Conservation (phyloP, 2,113 vertebrate genomes). For the Heterocephalus glaber region DNA sequence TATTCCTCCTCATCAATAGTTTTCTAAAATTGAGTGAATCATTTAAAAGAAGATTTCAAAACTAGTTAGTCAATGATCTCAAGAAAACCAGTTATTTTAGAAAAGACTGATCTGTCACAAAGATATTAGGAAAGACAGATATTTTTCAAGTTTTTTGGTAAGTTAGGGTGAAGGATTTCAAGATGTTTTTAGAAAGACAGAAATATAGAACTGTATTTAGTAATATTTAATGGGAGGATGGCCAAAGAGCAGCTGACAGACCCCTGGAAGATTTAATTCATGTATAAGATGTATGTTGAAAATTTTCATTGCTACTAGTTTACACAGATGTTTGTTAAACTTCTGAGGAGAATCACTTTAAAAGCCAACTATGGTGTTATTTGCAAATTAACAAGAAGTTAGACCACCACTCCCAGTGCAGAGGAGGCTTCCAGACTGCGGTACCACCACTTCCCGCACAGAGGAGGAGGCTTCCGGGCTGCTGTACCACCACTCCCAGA, state of each 20-base stretch:
- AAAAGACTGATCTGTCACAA: neutral
- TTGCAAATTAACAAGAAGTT: slow-evolving; percentile 57
- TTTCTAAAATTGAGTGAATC: slow-evolving; percentile 3
- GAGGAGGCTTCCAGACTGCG: too few species aligned
- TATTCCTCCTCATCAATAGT: neutral
- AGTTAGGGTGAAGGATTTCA: neutral
- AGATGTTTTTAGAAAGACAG: slow-evolving; percentile 22
- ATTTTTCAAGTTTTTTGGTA: neutral
- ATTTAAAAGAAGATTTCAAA: neutral
- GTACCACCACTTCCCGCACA: too few species aligned
- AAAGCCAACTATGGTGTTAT: neutral
- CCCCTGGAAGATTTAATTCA: slow-evolving; percentile 46
- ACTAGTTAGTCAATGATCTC: neutral
- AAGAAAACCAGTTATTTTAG: slow-evolving; percentile 27
- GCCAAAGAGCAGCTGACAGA: neutral
- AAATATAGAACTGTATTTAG: neutral
- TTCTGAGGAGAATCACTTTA: slow-evolving; percentile 43
- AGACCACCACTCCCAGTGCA: too few species aligned
- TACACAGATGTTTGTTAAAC: slow-evolving; percentile 6
- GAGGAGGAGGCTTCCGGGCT: too few species aligned
- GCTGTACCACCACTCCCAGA: too few species aligned
- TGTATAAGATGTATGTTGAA: neutral
- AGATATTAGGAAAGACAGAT: slow-evolving; percentile 7
- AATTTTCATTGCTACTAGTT: slow-evolving; percentile 59
- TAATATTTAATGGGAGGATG: neutral